Percentiles rank a stretch among this genome's conserved stretches.
Conservation (phyloP, 2,113 vertebrate genomes). For the Marmota flaviventris region DNA sequence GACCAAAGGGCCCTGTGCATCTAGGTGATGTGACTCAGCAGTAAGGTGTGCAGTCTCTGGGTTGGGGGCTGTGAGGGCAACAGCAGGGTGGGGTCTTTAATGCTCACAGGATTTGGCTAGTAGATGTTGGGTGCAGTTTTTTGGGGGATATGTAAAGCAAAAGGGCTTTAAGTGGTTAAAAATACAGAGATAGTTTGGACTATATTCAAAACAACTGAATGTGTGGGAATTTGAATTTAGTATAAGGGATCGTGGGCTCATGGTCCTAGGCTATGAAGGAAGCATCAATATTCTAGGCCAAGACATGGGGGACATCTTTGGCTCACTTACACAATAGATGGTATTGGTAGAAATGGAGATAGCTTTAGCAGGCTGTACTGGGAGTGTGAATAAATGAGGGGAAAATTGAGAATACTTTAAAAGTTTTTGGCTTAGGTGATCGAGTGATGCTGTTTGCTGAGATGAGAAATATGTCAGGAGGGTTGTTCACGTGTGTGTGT, state of each 20-base stretch:
- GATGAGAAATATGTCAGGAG: not conserved
- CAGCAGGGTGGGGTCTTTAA: not conserved
- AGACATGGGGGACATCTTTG: not conserved
- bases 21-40: not conserved
- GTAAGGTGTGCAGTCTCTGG: not conserved
- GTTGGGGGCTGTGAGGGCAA: not conserved
- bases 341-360: not conserved
- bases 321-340: not conserved
- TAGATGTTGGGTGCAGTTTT: not conserved
- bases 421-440: not conserved
- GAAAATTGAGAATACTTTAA: not conserved
- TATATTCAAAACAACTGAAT: not conserved
- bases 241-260: not conserved
- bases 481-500: not conserved
- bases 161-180: not conserved
- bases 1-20: no score
- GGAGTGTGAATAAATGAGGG: not conserved
- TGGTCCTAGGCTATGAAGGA: not conserved
- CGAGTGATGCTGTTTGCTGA: not conserved
- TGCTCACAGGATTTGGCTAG: not conserved
- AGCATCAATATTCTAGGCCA: not conserved
- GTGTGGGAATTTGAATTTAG: conserved; percentile 23
- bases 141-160: not conserved
- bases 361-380: no score
- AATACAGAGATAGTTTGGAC: not conserved